Base-by-base conservation (phyloP, 2,113 vertebrate species). In the Pelodiscus sinensis region DNA sequence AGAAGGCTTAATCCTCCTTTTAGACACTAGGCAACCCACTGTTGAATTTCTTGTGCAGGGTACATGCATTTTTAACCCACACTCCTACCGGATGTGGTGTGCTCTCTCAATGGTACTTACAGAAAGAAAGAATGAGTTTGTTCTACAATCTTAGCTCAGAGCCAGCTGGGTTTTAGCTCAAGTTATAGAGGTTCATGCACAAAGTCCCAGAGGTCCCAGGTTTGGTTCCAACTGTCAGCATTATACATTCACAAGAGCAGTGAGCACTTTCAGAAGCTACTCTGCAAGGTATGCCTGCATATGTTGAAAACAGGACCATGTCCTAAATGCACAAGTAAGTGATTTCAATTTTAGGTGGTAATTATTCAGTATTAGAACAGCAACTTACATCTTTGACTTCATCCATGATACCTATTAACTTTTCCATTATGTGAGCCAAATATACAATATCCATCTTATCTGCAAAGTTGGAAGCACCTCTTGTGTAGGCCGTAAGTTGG, bases 391-490 rank as follows among this genome's bases (percentile, higher is more conserved):
- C 97, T 97, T 94, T 97, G 90, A 97, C 96, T 85, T 97, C 98
- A 93, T 98, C 98, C 97, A 98, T 96, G 81, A 98, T 98, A 94
- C 98, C 95, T 25, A 98, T 98, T 95, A 99, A 97, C 92, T 98
- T 98, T 96, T 99, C 99, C 95, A 99, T 97, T 93, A 99, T 98
- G 83, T 98, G 98, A 19, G 99, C 98, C 95, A 99, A 98, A 86
- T 98, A 99, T 96, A 99, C 98, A 55, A 99, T 97, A 79, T 99
- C 99, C 98, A 99, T 99, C 97, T 98, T 98, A 68, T 99, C 98
- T 0, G 96, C 97, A 83, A 99, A 99, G 97, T 98, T 97, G 5
- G 97, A 98, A 54, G 98, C 98, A 91, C 96, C 98, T 96, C 97
- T 98, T 79, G 99, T 99, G 91, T 99, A 98, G 88, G 98, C 96